Evolutionary conservation across 2,888 invertebrate genomes (phyloP).

Genomic region (Melanostoma mellinum): DNA sequence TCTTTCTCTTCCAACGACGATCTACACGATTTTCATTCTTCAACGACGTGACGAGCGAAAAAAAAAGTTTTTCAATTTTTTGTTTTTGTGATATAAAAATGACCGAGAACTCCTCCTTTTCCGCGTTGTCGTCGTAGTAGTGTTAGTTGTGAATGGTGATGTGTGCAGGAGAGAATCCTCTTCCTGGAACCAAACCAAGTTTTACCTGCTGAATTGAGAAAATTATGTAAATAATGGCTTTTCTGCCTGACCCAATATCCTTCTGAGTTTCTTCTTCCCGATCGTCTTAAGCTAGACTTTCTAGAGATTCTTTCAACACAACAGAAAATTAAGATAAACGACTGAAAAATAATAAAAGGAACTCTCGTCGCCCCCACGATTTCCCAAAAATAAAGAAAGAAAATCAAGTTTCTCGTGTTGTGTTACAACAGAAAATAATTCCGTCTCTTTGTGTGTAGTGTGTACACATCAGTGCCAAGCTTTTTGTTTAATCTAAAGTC

Average conservation of each 20-base stretch:
- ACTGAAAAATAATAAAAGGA: background rate
- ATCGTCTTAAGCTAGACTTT: too few species aligned
- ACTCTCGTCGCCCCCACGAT: too few species aligned
- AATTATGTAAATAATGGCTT: constrained; percentile 72
- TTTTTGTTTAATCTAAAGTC: constrained; percentile 16
- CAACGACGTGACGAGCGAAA: background rate
- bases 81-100: constrained; percentile 21
- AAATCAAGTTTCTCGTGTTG: constrained; percentile 28
- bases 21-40: background rate
- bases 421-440: constrained; percentile 29
- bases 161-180: constrained; percentile 5
- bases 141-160: constrained; percentile 40
- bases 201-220: constrained; percentile 9
- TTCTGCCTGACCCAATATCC: constrained; percentile 63
- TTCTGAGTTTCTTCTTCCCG: constrained; percentile 22
- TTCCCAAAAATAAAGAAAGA: constrained; percentile 18
- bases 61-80: constrained; percentile 12
- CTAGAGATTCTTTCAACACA: background rate
- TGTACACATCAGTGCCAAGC: constrained; percentile 58
- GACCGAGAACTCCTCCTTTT: constrained; percentile 2
- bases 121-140: too few species aligned
- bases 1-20: constrained; percentile 39
- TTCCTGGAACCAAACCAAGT: constrained; percentile 28
- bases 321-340: constrained; percentile 1
- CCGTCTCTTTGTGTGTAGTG: constrained; percentile 61